Evolutionary conservation across 2,888 invertebrate species (phyloP), one percentile per base, ranked within the genome.

Genomic region (Meliscaeva auricollis): DNA sequence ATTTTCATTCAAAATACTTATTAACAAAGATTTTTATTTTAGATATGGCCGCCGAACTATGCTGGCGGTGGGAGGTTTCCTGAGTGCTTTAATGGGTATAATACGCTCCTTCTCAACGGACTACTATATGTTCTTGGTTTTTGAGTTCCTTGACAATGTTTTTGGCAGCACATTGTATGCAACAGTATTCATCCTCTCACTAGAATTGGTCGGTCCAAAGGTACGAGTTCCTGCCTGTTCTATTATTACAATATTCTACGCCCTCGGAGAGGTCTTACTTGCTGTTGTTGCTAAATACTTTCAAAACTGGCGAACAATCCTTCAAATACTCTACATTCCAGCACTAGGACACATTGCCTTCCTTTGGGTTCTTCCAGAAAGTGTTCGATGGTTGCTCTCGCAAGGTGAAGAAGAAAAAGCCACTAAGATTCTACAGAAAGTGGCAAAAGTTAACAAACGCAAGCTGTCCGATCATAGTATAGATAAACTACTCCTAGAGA

Each of bases 151-250:
- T 3, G 96, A 96, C 89, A 95, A 96, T 0, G 91, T 94, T 1
- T 92, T 95, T 17, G 95, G 95, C 0, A 94, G 96, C 20, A 96
- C 96, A 0, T 94, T 95, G 8, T 96, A 94, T 89, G 94, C 95
- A 5, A 95, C 95, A 0, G 95, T 95, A 78, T 96, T 96, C 90
- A 95, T 97, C 88, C 88, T 92, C 1, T 96, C 96, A 94, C 92
- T 97, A 87, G 97, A 97, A 91, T 93, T 96, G 91, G 95, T 96
- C 26, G 96, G 96, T 0, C 96, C 96, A 11, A 94, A 94, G 80
- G 94, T 95, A 68, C 93, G 97, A 44, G 95, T 96, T 32, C 91
- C 96, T 38, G 95, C 95, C 4, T 95, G 96, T 81, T 93, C 96
- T 66, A 92, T 96, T 60, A 93, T 96, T 7, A 95, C 95, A 64